Conservation (phyloP, 2,888 invertebrate genomes). For the Rhimphoctona megacephalus region DNA sequence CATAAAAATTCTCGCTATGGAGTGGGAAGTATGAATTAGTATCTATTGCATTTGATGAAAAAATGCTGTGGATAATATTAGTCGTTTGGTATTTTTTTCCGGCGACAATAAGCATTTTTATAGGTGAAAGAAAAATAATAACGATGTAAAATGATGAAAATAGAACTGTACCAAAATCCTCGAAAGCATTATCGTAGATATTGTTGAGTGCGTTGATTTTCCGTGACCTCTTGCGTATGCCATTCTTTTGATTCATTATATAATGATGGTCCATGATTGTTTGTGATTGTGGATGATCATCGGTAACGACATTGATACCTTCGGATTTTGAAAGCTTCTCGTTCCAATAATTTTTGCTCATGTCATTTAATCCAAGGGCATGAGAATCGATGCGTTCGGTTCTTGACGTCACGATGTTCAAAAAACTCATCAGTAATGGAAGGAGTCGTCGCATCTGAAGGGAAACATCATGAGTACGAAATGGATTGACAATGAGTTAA, state of each 20-base stretch:
- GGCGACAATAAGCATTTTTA: no score
- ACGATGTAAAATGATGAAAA: no score
- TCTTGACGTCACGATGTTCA: conserved; percentile 67
- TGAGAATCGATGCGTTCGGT: conserved; percentile 67
- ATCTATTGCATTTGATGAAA: no score
- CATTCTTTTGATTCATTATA: conserved; percentile 32
- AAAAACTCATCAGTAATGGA: conserved; percentile 63
- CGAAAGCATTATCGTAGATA: conserved; percentile 34
- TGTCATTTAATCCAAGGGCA: conserved; percentile 7
- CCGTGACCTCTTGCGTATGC: conserved; percentile 18
- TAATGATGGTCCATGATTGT: conserved; percentile 23
- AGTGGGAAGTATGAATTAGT: no score
- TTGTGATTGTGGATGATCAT: conserved; percentile 23
- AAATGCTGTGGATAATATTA: no score
- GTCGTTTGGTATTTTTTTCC: no score
- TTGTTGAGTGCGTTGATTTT: conserved; percentile 28
- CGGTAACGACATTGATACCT: not conserved
- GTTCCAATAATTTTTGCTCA: conserved; percentile 32
- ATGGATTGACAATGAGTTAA: no score
- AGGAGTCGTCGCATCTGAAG: conserved; percentile 68
- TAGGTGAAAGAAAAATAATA: no score
- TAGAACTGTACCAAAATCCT: conserved; percentile 54
- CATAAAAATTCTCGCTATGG: no score
- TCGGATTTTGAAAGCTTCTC: conserved; percentile 38
- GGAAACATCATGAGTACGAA: not conserved